Base-by-base conservation (phyloP, 2,113 vertebrate genomes). In the Glaucidium brasilianum region DNA sequence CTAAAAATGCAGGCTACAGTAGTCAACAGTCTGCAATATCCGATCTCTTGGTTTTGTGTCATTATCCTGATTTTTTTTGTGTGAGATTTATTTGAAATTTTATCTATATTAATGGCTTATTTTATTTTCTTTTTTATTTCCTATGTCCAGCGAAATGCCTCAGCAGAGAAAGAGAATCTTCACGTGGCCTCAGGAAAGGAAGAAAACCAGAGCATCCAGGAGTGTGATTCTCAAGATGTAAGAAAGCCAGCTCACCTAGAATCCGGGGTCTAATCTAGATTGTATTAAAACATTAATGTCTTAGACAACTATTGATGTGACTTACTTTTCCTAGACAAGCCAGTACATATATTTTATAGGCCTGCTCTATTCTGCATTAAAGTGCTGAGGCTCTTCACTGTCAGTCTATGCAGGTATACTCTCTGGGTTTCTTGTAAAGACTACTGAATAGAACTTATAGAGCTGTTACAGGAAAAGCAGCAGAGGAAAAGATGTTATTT, bases 161-260 rank as follows among this genome's bases (percentile, higher is more conserved):
- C 94, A 49, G 90, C 55, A 90, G 97, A 87, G 77, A 96, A 82
- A 84, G 95, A 95, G 43, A 96, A 58, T 63, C 91, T 88, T 78
- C 93, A 47, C 5, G 25, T 47, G 77, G 72, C 88, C 26, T 94
- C 91, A 56, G 88, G 75, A 93, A 98, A 94, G 83, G 91, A 97
- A 90, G 97, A 97, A 87, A 97, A 95, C 43, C 83, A 80, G 56
- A 96, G 78, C 59, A 81, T 63, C 47, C 93, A 96, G 62, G 96
- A 94, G 11, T 98, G 98, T 11, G 79, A 94, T 91, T 96, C 98
- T 90, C 97, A 97, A 96, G 92, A 97, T 45, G 98, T 98, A 98
- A 98, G 98, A 18, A 45, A 45, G 52, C 73, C 64, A 89, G 49
- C 37, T 88, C 32, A 35, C 68, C n/a, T 78, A 15, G 18, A 79